Conservation (phyloP, 2,797 vertebrate genomes). For the Momotus momota region DNA sequence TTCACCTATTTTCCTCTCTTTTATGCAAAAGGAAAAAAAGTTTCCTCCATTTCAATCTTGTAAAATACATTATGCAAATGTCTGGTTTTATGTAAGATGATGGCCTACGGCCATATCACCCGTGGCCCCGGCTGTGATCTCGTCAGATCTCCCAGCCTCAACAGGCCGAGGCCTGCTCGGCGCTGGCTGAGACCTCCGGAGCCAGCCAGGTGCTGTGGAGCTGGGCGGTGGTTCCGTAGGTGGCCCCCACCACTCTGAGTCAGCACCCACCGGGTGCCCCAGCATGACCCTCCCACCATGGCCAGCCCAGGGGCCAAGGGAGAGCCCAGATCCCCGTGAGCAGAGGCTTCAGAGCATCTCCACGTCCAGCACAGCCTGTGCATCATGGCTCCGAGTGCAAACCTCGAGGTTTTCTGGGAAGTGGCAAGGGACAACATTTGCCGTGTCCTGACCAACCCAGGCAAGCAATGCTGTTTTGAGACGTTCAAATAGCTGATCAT, state of each 20-base stretch:
- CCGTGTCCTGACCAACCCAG: fast-evolving
- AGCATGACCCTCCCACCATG: fast-evolving
- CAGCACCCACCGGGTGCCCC: background rate
- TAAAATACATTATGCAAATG: constrained; percentile 31
- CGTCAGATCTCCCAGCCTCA: background rate
- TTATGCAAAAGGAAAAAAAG: background rate
- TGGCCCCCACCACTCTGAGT: background rate
- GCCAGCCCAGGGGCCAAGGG: fast-evolving
- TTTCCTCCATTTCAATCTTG: constrained; percentile 8
- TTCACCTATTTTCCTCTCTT: background rate
- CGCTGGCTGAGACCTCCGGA: background rate
- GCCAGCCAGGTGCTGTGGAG: background rate
- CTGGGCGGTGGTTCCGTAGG: background rate
- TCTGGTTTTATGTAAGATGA: constrained; percentile 2
- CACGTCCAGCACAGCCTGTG: fast-evolving
- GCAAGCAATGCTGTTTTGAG: fast-evolving
- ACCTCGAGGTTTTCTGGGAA: fast-evolving
- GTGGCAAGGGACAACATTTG: fast-evolving
- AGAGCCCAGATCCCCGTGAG: fast-evolving
- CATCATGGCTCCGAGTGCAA: fast-evolving
- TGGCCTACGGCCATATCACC: constrained; percentile 37
- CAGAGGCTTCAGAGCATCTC: background rate
- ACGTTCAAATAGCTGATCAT: fast-evolving
- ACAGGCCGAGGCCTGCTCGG: background rate
- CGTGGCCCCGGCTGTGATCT: constrained; percentile 13